These are phyloP conservation scores for Colostygia pectinataria DNA, from an alignment of 2,888 invertebrate genomes.

Conservation along the genomic window DNA sequence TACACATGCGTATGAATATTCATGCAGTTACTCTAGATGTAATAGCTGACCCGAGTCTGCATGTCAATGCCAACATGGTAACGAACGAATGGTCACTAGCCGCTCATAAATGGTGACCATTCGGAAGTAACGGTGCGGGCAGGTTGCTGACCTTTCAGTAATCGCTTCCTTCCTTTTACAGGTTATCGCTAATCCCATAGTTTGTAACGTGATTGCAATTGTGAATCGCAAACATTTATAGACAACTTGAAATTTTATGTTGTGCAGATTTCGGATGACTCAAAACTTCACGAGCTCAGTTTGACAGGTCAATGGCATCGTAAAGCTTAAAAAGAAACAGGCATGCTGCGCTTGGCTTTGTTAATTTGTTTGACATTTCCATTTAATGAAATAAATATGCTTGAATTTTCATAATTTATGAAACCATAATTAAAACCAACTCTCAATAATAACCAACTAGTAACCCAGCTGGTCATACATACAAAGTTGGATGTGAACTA, in stretches of 20 bases:
- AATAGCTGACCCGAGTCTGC: slow-evolving; percentile 55
- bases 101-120: slow-evolving; percentile 57
- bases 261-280: too few relatives aligned
- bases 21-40: slow-evolving; percentile 58
- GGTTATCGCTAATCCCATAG: slow-evolving; percentile 63
- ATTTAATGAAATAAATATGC: too few relatives aligned
- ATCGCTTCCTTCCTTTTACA: slow-evolving; percentile 77
- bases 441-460: background rate
- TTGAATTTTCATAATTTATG: too few relatives aligned
- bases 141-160: slow-evolving; percentile 77
- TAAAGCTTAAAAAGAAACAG: too few relatives aligned
- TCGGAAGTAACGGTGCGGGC: slow-evolving; percentile 72
- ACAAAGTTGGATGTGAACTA: slow-evolving; percentile 1
- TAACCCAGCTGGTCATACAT: background rate
- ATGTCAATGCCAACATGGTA: slow-evolving; percentile 34
- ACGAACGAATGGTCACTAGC: slow-evolving; percentile 42
- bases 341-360: too few relatives aligned
- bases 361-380: too few relatives aligned
- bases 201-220: slow-evolving; percentile 70
- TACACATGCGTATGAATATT: slow-evolving; percentile 64
- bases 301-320: too few relatives aligned
- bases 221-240: slow-evolving; percentile 35
- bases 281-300: too few relatives aligned
- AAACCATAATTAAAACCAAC: too few relatives aligned
- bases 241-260: slow-evolving; percentile 20